Evolutionary conservation across 23 tunicate genomes (phyloP), one percentile per base, ranked within the genome.

Genomic region (Corella eumyota): DNA sequence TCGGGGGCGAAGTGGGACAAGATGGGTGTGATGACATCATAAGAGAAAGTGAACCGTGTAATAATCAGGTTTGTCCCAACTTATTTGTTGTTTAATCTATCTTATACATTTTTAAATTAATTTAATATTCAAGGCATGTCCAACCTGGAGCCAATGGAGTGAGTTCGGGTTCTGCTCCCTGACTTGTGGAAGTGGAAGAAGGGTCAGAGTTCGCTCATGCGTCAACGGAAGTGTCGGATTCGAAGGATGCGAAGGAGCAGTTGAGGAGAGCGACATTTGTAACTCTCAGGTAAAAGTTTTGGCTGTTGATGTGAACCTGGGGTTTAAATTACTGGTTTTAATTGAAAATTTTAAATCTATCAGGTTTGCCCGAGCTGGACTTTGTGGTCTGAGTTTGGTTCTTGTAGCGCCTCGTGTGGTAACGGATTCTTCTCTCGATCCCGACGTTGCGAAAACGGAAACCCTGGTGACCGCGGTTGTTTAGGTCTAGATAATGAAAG

Each of bases 281-380:
- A 75, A 75, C 44, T 34, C 55, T 33, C 60, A 70, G 65, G 95
- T 86, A 66, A 62, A 52, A 9, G n/a, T n/a, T n/a, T n/a, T n/a
- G n/a, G n/a, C n/a, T n/a, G n/a, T n/a, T n/a, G n/a, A n/a, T n/a
- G n/a, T n/a, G n/a, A n/a, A n/a, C n/a, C n/a, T n/a, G n/a, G n/a
- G n/a, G n/a, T n/a, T n/a, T n/a, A n/a, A n/a, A n/a, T n/a, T n/a
- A n/a, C n/a, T n/a, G n/a, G n/a, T n/a, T n/a, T n/a, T n/a, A n/a
- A n/a, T n/a, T n/a, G n/a, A n/a, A n/a, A n/a, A n/a, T n/a, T n/a
- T n/a, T n/a, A n/a, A n/a, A n/a, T n/a, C n/a, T n/a, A n/a, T n/a
- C 29, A 77, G 85, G 60, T 62, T 9, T 77, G 85, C 25, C 85
- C 85, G 27, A 21, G 26, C 15, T 77, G 85, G 85, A 26, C 63